phyloP scores from a whole-genome alignment of 2,113 vertebrate genomes.

The Callithrix jacchus region DNA sequence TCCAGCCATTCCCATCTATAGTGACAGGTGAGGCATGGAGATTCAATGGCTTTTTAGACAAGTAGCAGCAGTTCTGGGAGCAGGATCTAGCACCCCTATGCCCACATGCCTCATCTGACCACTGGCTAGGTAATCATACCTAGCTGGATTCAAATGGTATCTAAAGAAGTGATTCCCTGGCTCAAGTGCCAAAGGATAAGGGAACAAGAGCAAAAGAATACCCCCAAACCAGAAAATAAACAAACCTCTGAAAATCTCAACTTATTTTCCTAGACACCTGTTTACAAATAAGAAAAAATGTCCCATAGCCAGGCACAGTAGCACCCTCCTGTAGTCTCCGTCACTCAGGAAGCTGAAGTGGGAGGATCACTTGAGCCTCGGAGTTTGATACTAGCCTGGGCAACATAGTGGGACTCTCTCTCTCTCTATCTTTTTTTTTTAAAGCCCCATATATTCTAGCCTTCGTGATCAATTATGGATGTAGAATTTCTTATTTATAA shows the following conservation, averaged over 20 bases:
- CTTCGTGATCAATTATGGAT: not conserved
- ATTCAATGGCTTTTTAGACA: not conserved
- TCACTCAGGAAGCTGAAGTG: not conserved
- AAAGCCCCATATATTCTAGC: not conserved
- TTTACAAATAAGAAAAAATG: not conserved
- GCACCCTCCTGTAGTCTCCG: not conserved
- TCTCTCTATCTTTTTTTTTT: not conserved
- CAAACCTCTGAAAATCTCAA: not conserved
- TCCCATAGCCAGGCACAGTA: not conserved
- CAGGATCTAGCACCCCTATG: not conserved
- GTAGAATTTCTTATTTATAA: slow-evolving; percentile 28
- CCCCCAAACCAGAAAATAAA: slow-evolving; percentile 10
- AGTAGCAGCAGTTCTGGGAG: not conserved
- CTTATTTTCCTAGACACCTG: slow-evolving; percentile 14
- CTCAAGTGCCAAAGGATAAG: slow-evolving; percentile 34
- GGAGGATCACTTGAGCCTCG: not conserved
- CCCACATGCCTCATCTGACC: not conserved
- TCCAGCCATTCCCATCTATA: not conserved
- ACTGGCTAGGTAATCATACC: not conserved
- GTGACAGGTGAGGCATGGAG: not conserved
- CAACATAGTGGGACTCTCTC: not conserved
- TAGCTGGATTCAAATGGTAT: not conserved
- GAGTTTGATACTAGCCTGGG: not conserved
- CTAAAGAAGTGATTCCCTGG: not conserved
- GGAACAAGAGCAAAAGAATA: not conserved